Evolutionary conservation across 1,140 invertebrate genomes (phyloP).

Genomic region (Panonychus citri): DNA sequence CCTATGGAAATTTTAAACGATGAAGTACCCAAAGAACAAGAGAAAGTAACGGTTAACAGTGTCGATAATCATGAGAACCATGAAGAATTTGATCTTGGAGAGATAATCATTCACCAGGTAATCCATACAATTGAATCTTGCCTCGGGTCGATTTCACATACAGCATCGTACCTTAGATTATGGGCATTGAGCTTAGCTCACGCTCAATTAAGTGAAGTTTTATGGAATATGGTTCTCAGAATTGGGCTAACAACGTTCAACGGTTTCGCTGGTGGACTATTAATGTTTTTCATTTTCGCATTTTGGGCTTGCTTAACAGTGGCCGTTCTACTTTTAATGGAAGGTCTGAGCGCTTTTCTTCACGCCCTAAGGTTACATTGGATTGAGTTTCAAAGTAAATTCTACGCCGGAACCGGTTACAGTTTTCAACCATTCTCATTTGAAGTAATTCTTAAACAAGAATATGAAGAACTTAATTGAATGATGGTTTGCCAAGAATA

Average conservation of each 20-base stretch:
- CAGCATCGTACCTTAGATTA: slow-evolving; percentile 77
- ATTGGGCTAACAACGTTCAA: background rate
- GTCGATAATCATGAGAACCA: slow-evolving; percentile 15
- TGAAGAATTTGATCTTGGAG: slow-evolving; percentile 57
- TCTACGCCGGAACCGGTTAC: slow-evolving; percentile 24
- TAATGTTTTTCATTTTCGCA: slow-evolving; percentile 50
- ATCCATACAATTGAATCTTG: slow-evolving; percentile 94
- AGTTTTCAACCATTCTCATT: slow-evolving; percentile 22
- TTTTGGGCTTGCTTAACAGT: slow-evolving; percentile 64
- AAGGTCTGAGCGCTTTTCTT: slow-evolving; percentile 87
- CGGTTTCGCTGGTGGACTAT: slow-evolving; percentile 24
- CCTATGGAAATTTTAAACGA: background rate
- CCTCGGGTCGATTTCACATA: slow-evolving; percentile 79
- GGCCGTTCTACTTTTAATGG: slow-evolving; percentile 73
- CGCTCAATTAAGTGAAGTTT: slow-evolving; percentile 83
- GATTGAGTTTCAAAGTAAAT: slow-evolving; percentile 42
- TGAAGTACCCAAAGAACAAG: too few relatives aligned
- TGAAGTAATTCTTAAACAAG: slow-evolving; percentile 18
- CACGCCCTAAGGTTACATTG: slow-evolving; percentile 93
- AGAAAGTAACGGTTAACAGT: background rate
- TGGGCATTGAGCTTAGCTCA: slow-evolving; percentile 88
- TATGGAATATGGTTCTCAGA: slow-evolving; percentile 16
- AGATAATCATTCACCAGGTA: slow-evolving; percentile 68
- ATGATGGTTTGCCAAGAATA: too few relatives aligned
- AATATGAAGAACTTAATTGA: too few relatives aligned